A percentile compares a stretch with the other conserved stretches of the same genome.
Conservation (phyloP, 2,113 vertebrate species). For the Gallinago jamesoni region DNA sequence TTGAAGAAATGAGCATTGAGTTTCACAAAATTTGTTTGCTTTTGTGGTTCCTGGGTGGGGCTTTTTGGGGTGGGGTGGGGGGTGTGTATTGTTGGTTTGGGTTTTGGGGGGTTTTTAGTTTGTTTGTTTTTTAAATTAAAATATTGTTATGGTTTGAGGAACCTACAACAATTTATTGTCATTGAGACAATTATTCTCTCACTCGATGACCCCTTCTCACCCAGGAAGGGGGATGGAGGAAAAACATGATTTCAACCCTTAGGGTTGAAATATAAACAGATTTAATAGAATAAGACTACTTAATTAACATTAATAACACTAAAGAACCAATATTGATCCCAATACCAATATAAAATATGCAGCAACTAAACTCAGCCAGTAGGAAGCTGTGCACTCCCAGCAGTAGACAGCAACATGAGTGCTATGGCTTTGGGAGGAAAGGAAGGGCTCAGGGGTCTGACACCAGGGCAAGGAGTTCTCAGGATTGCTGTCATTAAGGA, state of each 20-base stretch:
- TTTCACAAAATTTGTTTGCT: not conserved
- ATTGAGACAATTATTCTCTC: not conserved
- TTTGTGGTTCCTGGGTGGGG: no score
- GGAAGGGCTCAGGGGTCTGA: not conserved
- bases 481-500: not conserved
- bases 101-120: no score
- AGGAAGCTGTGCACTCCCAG: not conserved
- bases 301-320: not conserved
- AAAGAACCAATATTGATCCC: not conserved
- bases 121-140: not conserved
- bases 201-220: not conserved
- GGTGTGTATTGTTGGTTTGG: not conserved
- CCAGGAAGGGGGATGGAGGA: not conserved
- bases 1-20: not conserved
- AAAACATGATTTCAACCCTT: not conserved
- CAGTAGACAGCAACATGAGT: not conserved
- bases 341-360: not conserved
- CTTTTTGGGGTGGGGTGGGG: not conserved
- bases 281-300: not conserved
- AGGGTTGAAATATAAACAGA: not conserved
- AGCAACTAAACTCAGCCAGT: not conserved
- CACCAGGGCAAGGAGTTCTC: not conserved
- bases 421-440: not conserved
- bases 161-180: not conserved
- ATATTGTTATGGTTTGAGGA: not conserved